A percentile compares a stretch with the other conserved stretches of the same genome.
Evolutionary conservation across 2,113 vertebrate species (phyloP).

Genomic region (Ahaetulla prasina): DNA sequence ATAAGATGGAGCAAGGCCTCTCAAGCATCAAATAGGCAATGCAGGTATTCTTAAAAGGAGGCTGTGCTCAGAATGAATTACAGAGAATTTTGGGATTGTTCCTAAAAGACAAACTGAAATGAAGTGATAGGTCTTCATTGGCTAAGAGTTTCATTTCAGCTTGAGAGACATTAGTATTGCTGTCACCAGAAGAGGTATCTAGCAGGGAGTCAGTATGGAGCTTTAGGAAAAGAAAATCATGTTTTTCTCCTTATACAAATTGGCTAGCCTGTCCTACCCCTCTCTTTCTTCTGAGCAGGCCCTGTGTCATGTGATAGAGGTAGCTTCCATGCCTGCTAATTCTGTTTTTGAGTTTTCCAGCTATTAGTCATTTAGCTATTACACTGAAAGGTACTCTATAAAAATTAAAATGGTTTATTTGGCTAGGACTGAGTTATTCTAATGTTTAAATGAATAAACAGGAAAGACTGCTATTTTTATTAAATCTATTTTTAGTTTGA

Average conservation of each 20-base stretch:
- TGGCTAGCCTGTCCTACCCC: background rate
- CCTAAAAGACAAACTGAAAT: background rate
- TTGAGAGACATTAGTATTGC: background rate
- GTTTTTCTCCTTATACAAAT: background rate
- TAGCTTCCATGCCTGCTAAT: background rate
- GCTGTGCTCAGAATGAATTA: background rate
- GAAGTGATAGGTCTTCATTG: background rate
- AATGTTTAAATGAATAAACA: constrained; percentile 28
- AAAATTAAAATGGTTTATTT: background rate
- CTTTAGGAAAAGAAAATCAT: background rate
- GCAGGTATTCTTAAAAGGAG: background rate
- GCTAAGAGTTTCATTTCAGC: background rate
- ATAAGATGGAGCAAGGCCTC: background rate
- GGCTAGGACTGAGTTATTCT: constrained; percentile 30
- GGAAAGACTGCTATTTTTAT: constrained; percentile 17
- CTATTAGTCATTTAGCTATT: background rate
- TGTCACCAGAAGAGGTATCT: background rate
- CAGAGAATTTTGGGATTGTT: background rate
- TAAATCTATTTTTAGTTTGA: constrained; percentile 48
- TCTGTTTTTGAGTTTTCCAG: constrained; percentile 2
- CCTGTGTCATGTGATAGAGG: background rate
- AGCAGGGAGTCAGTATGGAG: background rate
- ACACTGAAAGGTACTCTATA: background rate
- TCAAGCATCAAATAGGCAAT: background rate
- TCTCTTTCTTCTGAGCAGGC: background rate